A percentile compares a stretch with the other conserved stretches of the same genome.
phyloP scores from a whole-genome alignment of 2,797 vertebrate genomes.

The Coendou prehensilis region DNA sequence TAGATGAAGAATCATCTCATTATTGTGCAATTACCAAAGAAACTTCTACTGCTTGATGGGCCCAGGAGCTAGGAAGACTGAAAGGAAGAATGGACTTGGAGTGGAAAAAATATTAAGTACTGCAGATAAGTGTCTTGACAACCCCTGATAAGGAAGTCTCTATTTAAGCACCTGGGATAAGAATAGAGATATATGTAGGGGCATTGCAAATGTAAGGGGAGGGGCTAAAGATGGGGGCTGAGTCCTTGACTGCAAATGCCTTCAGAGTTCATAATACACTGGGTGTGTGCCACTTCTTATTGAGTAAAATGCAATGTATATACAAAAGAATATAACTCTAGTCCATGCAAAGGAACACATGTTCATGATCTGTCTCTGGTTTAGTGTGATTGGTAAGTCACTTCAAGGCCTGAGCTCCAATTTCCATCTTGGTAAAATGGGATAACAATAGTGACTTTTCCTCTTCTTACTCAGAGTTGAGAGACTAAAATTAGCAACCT shows the following conservation, averaged over 20 bases:
- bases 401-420: no score
- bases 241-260: not conserved
- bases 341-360: no score
- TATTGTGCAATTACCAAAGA: not conserved
- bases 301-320: no score
- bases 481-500: no score
- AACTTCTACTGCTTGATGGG: not conserved
- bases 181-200: not conserved
- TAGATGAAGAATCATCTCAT: not conserved
- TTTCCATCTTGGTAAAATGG: no score
- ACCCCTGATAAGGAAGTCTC: not conserved
- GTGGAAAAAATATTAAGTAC: not conserved
- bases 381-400: no score
- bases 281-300: not conserved
- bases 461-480: no score
- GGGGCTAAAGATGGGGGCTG: not conserved
- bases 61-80: not conserved
- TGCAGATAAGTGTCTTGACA: not conserved
- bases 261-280: not conserved
- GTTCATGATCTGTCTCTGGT: not conserved
- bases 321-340: no score
- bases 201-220: not conserved
- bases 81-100: not conserved
- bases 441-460: no score
- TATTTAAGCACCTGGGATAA: not conserved